Percentiles rank a stretch among this genome's conserved stretches.
Evolutionary conservation across 2,113 vertebrate genomes (phyloP).

Genomic region (Chamaetylas fuelleborni): DNA sequence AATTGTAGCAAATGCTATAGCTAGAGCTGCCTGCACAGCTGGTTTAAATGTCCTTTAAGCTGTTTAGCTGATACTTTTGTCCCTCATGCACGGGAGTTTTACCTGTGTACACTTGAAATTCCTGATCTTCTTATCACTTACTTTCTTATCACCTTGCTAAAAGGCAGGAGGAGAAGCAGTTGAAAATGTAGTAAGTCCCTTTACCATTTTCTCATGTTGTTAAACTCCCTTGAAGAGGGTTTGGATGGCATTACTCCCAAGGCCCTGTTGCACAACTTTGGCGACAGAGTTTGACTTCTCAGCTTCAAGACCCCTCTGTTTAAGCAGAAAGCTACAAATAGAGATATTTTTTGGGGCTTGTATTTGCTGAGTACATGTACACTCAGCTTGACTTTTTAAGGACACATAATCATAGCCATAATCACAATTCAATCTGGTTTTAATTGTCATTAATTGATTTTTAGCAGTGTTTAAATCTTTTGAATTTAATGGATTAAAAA

Average conservation of each 20-base stretch:
- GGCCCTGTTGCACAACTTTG: accelerated
- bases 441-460: not conserved
- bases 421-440: not conserved
- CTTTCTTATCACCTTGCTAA: not conserved
- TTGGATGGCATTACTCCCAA: not conserved
- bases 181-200: not conserved
- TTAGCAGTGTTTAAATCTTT: not conserved
- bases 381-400: not conserved
- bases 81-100: not conserved
- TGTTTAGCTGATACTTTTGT: not conserved
- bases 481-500: not conserved
- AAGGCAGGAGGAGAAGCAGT: not conserved
- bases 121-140: not conserved
- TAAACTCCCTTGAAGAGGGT: not conserved
- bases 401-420: not conserved
- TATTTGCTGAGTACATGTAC: not conserved
- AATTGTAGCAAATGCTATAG: not conserved
- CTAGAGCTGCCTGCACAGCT: not conserved
- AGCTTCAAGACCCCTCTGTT: not conserved
- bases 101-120: not conserved
- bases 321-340: not conserved
- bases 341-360: not conserved
- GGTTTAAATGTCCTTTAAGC: not conserved
- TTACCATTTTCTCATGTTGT: not conserved
- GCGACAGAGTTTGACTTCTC: not conserved